phyloP scores from a whole-genome alignment of 2,888 invertebrate species.

The Aporophyla lueneburgensis region DNA sequence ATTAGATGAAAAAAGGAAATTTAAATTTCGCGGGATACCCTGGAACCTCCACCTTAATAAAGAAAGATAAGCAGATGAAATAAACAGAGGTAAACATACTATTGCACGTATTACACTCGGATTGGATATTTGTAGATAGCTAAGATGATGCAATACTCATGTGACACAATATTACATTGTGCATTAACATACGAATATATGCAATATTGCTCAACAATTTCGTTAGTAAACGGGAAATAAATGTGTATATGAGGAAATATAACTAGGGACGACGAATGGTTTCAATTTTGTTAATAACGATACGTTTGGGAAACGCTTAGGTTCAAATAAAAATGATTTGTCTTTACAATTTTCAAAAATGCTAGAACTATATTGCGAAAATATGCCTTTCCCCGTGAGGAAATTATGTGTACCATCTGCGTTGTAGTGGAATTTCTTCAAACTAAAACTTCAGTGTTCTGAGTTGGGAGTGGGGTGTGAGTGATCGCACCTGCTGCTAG shows the following conservation, averaged over 20 bases:
- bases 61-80: too few species aligned
- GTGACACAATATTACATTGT: slow-evolving; percentile 15
- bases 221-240: not conserved
- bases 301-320: not conserved
- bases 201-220: slow-evolving; percentile 39
- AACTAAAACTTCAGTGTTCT: not conserved
- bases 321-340: not conserved
- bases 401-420: not conserved
- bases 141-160: not conserved
- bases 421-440: not conserved
- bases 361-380: not conserved
- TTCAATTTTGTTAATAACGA: not conserved
- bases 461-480: not conserved
- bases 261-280: slow-evolving; percentile 15
- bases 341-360: not conserved
- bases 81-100: too few species aligned
- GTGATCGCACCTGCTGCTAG: too few species aligned
- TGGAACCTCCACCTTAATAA: too few species aligned
- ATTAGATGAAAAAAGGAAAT: too few species aligned
- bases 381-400: not conserved
- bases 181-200: not conserved
- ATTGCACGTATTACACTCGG: not conserved
- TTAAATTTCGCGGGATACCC: too few species aligned
- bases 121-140: slow-evolving; percentile 7
- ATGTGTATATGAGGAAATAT: slow-evolving; percentile 13